Evolutionary conservation across 1,140 invertebrate species (phyloP).

Genomic region (Drosophila burlai): DNA sequence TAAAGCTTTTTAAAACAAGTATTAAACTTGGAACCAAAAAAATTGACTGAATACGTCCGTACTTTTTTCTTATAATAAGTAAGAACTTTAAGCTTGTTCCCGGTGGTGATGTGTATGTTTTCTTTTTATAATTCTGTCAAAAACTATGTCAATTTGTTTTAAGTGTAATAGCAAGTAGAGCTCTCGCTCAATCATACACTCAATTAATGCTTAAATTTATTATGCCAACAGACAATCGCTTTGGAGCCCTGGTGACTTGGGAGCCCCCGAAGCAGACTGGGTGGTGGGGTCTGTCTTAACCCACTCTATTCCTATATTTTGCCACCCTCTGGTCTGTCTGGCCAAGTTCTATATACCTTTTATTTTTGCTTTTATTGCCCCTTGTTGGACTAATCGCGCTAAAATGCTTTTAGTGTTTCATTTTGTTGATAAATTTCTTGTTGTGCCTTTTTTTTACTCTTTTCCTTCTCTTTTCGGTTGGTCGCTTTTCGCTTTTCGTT

Average conservation of each 20-base stretch:
- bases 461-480: background rate
- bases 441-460: constrained; percentile 3
- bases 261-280: constrained; percentile 12
- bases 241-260: constrained; percentile 22
- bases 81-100: no score
- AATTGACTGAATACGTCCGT: background rate
- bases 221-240: constrained; percentile 35
- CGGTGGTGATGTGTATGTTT: background rate
- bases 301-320: background rate
- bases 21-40: background rate
- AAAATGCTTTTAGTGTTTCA: constrained; percentile 70
- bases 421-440: constrained; percentile 49
- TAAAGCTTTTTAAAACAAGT: background rate
- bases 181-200: constrained; percentile 45
- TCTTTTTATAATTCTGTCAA: background rate
- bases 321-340: constrained; percentile 16
- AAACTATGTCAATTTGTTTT: background rate
- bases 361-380: constrained; percentile 12
- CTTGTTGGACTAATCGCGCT: constrained; percentile 59
- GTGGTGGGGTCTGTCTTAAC: constrained; percentile 24
- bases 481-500: background rate
- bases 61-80: background rate
- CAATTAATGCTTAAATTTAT: constrained; percentile 57
- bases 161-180: constrained; percentile 13
- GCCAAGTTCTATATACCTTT: constrained; percentile 20